Evolutionary conservation across 1,140 invertebrate genomes (phyloP).

Genomic region (Spodoptera litura): DNA sequence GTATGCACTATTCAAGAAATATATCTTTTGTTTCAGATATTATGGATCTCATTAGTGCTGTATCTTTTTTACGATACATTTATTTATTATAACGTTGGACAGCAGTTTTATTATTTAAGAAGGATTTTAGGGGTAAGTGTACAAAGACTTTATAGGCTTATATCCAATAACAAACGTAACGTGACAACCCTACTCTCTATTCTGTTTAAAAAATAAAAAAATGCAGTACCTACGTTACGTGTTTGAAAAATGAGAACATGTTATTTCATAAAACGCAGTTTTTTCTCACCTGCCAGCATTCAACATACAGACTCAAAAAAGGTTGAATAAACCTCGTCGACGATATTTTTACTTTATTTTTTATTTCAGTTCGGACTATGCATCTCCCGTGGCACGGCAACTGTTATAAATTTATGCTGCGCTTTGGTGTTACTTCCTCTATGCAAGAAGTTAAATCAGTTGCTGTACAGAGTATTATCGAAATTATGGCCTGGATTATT

Average conservation of each 20-base stretch:
- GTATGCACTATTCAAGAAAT: background rate
- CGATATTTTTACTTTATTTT: constrained; percentile 47
- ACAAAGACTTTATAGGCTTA: background rate
- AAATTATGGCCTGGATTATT: constrained; percentile 76
- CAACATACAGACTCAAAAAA: constrained; percentile 37
- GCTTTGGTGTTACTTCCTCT: constrained; percentile 75
- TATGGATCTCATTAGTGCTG: constrained; percentile 82
- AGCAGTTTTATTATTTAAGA: constrained; percentile 75
- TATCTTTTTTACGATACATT: constrained; percentile 79
- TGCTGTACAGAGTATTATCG: constrained; percentile 69
- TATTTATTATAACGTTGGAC: constrained; percentile 74
- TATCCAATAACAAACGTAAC: background rate
- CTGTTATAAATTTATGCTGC: constrained; percentile 76
- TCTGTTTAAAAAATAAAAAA: background rate
- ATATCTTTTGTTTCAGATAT: constrained; percentile 78
- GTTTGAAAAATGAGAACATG: constrained; percentile 23
- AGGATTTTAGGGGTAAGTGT: constrained; percentile 78
- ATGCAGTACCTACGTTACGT: background rate
- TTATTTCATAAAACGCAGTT: constrained; percentile 41
- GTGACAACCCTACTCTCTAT: background rate
- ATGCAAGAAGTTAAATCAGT: constrained; percentile 80
- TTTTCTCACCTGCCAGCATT: constrained; percentile 43
- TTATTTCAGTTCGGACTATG: constrained; percentile 77
- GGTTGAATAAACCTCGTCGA: constrained; percentile 33
- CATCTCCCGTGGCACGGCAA: constrained; percentile 76